Evolutionary conservation across 35 echinoderm and acorn worm genomes (phyloP), one percentile per base, ranked within the genome.

Genomic region (Amphiura filiformis): DNA sequence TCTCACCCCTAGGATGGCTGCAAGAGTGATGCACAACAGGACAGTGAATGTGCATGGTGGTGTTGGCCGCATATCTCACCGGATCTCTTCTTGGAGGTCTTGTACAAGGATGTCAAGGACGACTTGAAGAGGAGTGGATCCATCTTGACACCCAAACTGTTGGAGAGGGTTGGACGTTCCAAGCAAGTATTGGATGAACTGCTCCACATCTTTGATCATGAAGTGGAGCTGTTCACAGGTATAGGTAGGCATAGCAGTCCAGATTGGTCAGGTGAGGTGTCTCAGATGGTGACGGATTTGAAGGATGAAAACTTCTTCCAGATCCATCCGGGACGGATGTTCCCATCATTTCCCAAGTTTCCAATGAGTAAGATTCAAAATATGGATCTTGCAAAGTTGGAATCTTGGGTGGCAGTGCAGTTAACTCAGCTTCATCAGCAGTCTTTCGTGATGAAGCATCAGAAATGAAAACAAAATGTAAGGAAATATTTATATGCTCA

Each of bases 291-390:
- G 61, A 70, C 26, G 28, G 61, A 70, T n/a, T 70, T 70, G 61
- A 70, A 70, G 61, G 61, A n/a, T n/a, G 61, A 30, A 3, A 18
- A 26, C 28, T 23, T 70, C 2, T 70, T 70, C 61, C 61, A 70
- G 61, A 70, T 70, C 61, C 61, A 70, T 70, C 61, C 61, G 28
- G 61, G 28, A 18, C 15, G 61, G 26, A 3, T 4, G 26, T 70
- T 70, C 28, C 61, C 61, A 18, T n/a, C 61, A n/a, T 70, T 70
- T 70, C 61, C 61, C 61, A 70, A 70, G 61, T 70, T 70, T 70
- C 15, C 15, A 70, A 2, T n/a, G 11, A 70, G 26, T n/a, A 70
- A 70, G 26, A 30, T 70, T 70, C 61, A n/a, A 26, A 3, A 30
- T 70, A 15, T 70, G 15, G 26, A 15, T 1, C 61, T 2, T 4